Base-by-base conservation (phyloP, 2,888 invertebrate genomes). In the Lasioglossum zephyrum region DNA sequence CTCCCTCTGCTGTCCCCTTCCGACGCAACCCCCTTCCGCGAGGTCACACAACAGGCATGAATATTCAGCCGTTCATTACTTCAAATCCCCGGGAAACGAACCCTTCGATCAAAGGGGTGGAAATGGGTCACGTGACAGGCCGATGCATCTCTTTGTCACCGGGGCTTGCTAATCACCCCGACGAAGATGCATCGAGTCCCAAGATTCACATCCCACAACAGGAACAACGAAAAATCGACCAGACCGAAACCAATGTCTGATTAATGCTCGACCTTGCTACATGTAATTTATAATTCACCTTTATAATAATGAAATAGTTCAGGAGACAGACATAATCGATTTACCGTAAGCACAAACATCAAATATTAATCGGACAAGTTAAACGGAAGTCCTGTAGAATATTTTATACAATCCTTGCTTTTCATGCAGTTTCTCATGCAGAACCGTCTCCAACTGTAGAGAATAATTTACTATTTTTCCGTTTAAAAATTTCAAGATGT, bases 41-140 rank as follows among this genome's bases (percentile, higher is more conserved):
- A 36, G 41, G 57, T 26, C 31, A 69, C 73, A 82, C 66, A 74
- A 79, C 53, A 39, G 22, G 18, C 63, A 84, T 84, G 84, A 83
- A 84, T 84, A 84, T 84, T 84, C 69, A 49, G 22, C 69, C 18
- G 39, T 74, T 77, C 57, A 70, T 82, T 77, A 47, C 72, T 76
- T 72, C 47, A 9, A 81, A 44, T 72, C 72, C 66, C 66, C 9
- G 9, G 72, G 39, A 72, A 72, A 72, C 44, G 26, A 70, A 41
- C 70, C 70, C 70, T 72, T 72, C 44, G 66, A 69, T 69, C 66
- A 69, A 69, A 69, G 66, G 66, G 36, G 66, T 36, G 66, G 36
- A 69, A 69, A 69, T 69, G 66, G 66, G 66, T 69, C 66, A 39
- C 66, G 39, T 69, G 39, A 69, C 66, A 31, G 22, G 4, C 66